phyloP scores from a whole-genome alignment of 1,140 invertebrate species.

The Drosophila albomicans region DNA sequence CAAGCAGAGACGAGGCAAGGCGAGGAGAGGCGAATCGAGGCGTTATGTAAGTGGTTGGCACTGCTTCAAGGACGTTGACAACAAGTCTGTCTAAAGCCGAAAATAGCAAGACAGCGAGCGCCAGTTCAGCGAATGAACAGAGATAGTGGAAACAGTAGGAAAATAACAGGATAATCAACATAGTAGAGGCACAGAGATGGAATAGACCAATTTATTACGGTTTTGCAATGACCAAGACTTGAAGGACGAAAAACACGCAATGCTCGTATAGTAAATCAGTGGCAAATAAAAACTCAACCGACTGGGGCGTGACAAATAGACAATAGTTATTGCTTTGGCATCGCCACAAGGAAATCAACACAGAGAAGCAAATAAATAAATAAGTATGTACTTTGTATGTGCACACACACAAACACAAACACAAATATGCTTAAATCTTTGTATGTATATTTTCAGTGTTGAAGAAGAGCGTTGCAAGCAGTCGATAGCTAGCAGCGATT shows the following conservation, averaged over 20 bases:
- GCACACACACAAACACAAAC: no score
- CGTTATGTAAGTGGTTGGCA: constrained; percentile 65
- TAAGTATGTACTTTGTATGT: constrained; percentile 2
- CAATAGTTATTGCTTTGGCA: constrained; percentile 56
- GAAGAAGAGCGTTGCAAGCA: background rate
- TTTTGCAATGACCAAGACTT: constrained; percentile 60
- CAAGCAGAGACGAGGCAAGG: no score
- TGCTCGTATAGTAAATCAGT: constrained; percentile 65
- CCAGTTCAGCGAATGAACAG: constrained; percentile 17
- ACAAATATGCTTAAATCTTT: no score
- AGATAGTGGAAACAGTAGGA: constrained; percentile 15
- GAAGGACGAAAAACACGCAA: constrained; percentile 62
- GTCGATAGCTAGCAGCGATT: background rate
- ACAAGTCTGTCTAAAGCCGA: constrained; percentile 21
- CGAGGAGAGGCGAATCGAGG: background rate
- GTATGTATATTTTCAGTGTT: background rate
- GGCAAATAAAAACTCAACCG: constrained; percentile 40
- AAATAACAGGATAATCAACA: constrained; percentile 30
- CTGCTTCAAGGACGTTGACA: constrained; percentile 60
- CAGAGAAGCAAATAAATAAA: constrained; percentile 19
- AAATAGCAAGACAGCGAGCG: constrained; percentile 25
- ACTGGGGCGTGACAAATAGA: constrained; percentile 65
- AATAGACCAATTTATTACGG: constrained; percentile 60
- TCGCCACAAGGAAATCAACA: constrained; percentile 31
- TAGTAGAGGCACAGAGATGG: constrained; percentile 25